phyloP scores from a whole-genome alignment of 1,140 invertebrate species.

The Danaus plexippus region DNA sequence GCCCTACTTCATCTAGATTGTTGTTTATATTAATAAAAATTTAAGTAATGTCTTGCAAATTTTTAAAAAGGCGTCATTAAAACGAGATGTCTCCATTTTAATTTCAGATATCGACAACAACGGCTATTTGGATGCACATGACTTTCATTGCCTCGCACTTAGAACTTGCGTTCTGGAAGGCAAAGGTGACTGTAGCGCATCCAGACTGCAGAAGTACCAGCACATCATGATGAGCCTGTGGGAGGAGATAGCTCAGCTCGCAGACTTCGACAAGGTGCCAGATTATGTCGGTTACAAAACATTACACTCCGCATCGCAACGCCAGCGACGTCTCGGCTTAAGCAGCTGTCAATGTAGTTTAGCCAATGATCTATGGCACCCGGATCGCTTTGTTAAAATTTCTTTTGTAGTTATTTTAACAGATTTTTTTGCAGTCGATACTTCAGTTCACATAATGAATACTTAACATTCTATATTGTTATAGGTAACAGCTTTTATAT shows the following conservation, averaged over 20 bases:
- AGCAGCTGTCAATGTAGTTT: neutral
- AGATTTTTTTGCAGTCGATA: too few species aligned
- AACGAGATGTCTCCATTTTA: conserved; percentile 1
- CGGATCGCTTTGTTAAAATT: too few species aligned
- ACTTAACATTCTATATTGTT: too few species aligned
- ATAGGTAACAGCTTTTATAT: too few species aligned
- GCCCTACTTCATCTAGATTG: too few species aligned
- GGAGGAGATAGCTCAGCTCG: conserved; percentile 87
- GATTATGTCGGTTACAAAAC: conserved; percentile 65
- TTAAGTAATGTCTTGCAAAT: too few species aligned
- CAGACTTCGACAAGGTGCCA: conserved; percentile 87
- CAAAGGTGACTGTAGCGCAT: conserved; percentile 82
- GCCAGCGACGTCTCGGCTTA: conserved; percentile 13
- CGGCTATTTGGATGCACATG: conserved; percentile 83
- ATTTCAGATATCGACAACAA: conserved; percentile 86
- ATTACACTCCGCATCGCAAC: conserved; percentile 11
- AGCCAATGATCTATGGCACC: too few species aligned
- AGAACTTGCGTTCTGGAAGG: conserved; percentile 85
- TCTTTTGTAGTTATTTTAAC: too few species aligned
- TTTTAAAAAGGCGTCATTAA: neutral
- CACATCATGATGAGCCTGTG: conserved; percentile 86
- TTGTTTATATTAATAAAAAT: too few species aligned
- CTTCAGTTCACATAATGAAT: too few species aligned
- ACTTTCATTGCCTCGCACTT: conserved; percentile 86
- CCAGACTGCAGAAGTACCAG: conserved; percentile 81